A percentile compares a stretch with the other conserved stretches of the same genome.
phyloP scores from a whole-genome alignment of 2,888 invertebrate genomes.

The Graphium colonna region DNA sequence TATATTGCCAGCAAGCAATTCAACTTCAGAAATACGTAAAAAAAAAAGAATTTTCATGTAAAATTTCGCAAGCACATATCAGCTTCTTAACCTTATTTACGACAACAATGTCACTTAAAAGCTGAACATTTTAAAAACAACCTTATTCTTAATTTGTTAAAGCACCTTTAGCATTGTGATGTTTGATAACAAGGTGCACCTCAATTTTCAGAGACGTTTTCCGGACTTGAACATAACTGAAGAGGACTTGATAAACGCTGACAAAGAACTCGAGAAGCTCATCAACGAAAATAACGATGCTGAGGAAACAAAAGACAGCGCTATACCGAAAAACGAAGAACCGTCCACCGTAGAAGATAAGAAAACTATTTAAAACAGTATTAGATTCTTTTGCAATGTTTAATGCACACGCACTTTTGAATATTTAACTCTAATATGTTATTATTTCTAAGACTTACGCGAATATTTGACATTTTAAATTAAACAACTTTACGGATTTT shows the following conservation, averaged over 20 bases:
- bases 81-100: too few species aligned
- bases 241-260: constrained; percentile 65
- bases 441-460: too few species aligned
- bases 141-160: neutral
- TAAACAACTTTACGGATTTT: too few species aligned
- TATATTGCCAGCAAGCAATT: neutral
- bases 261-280: constrained; percentile 59
- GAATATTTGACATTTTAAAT: too few species aligned
- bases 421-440: too few species aligned
- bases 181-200: neutral
- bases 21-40: too few species aligned
- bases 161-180: constrained; percentile 4
- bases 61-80: too few species aligned
- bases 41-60: too few species aligned
- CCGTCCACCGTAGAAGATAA: constrained; percentile 38
- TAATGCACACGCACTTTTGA: constrained; percentile 4
- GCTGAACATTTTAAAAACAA: neutral
- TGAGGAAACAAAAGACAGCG: constrained; percentile 25
- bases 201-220: constrained; percentile 54
- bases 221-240: constrained; percentile 68
- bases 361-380: constrained; percentile 50
- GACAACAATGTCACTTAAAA: neutral
- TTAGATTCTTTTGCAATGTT: constrained; percentile 12
- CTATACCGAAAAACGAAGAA: constrained; percentile 28
- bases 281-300: constrained; percentile 47